These are phyloP conservation scores for Sphyrna mokarran DNA, from an alignment of 2,113 vertebrate genomes.

Conservation along the genomic window DNA sequence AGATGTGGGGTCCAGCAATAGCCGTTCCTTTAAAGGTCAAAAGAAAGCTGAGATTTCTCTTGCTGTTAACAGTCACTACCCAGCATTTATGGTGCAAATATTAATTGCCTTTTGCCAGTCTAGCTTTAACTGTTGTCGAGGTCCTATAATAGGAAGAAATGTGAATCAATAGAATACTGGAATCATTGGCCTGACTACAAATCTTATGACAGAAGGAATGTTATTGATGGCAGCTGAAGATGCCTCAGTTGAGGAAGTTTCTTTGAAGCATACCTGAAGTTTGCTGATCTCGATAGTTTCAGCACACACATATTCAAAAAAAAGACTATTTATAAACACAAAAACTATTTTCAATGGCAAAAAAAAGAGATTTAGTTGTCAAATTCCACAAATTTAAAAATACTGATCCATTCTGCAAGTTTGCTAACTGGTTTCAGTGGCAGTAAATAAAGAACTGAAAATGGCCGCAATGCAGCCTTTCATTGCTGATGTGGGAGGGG, in stretches of 20 bases:
- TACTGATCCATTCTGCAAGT: neutral
- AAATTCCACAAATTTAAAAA: neutral
- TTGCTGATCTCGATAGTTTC: neutral
- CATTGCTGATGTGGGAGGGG: no score
- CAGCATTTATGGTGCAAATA: neutral
- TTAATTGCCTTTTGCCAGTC: neutral
- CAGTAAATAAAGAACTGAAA: neutral
- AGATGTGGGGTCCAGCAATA: neutral
- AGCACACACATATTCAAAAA: no score
- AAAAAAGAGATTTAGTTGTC: neutral
- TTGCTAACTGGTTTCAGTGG: neutral
- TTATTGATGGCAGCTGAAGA: neutral
- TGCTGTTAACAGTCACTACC: neutral
- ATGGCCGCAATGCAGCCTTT: neutral
- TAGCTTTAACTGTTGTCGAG: neutral
- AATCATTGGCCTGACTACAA: no score
- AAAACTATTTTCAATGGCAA: neutral
- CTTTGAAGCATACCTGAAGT: neutral
- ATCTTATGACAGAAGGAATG: no score
- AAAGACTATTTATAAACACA: no score
- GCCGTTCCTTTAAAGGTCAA: neutral
- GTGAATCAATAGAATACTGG: no score
- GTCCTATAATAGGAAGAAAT: no score
- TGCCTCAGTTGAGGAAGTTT: neutral
- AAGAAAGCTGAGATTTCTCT: neutral